Conservation (phyloP, 2,113 vertebrate genomes). For the Gallinago jamesoni region DNA sequence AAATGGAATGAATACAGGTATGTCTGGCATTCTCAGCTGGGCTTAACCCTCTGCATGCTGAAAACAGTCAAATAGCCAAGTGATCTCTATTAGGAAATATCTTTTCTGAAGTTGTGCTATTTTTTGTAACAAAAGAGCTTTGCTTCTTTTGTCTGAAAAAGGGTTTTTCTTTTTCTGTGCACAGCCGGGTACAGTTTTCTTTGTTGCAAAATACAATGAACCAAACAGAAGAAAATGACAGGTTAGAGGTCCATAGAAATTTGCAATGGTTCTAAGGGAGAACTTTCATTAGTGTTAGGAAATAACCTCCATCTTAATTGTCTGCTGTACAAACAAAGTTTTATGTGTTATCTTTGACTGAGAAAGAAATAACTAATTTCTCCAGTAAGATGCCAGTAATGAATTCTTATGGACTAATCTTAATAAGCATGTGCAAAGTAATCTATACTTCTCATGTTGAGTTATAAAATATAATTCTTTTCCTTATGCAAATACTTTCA, state of each 20-base stretch:
- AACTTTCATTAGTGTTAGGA: conserved; percentile 58
- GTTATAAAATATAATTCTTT: conserved; percentile 58
- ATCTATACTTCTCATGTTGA: conserved; percentile 51
- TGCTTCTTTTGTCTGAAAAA: conserved; percentile 64
- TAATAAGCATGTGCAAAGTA: conserved; percentile 59
- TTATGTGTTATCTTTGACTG: conserved; percentile 45
- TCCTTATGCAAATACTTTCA: conserved; percentile 55
- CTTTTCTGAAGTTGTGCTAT: conserved; percentile 7
- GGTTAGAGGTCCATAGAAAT: conserved; percentile 49
- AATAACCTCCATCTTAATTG: conserved; percentile 69
- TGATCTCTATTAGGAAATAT: conserved; percentile 16
- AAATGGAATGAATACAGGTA: conserved; percentile 77
- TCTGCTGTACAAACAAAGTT: conserved; percentile 65
- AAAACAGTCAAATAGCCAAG: not conserved
- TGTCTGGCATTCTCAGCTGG: conserved; percentile 60
- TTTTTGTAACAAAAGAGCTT: conserved; percentile 62
- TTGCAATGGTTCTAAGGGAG: conserved; percentile 49
- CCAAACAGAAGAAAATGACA: conserved; percentile 47
- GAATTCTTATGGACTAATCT: conserved; percentile 57
- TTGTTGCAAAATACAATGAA: conserved; percentile 61
- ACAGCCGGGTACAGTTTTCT: conserved; percentile 22
- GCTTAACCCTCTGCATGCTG: conserved; percentile 55
- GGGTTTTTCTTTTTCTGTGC: conserved; percentile 40
- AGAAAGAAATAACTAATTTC: conserved; percentile 67
- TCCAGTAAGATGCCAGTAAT: conserved; percentile 60